Percentiles rank a stretch among this genome's conserved stretches.
These are phyloP conservation scores for Nebria salina DNA, from an alignment of 2,888 invertebrate genomes.

Conservation along the genomic window DNA sequence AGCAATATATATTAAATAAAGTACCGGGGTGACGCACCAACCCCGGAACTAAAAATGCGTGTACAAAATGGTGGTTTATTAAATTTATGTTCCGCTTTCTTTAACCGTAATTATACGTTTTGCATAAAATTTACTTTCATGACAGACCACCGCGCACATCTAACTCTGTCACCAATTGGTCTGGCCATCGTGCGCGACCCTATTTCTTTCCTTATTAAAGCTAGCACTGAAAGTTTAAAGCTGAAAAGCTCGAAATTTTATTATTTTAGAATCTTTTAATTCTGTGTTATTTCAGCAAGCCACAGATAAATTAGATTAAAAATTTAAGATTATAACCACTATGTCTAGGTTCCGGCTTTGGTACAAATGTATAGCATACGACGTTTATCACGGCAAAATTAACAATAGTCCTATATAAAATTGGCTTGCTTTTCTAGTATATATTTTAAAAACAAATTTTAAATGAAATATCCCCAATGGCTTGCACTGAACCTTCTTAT, in stretches of 20 bases:
- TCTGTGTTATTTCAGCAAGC: not conserved
- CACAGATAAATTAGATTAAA: not conserved
- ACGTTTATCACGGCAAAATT: too few species aligned
- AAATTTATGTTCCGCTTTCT: conserved; percentile 44
- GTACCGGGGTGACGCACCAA: conserved; percentile 4
- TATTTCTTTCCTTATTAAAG: not conserved
- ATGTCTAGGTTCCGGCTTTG: too few species aligned
- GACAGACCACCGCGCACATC: conserved; percentile 36
- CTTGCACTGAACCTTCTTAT: too few species aligned
- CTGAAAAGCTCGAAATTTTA: not conserved
- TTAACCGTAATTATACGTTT: conserved; percentile 42
- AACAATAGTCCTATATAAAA: too few species aligned
- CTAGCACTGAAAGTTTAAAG: not conserved
- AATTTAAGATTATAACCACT: too few species aligned
- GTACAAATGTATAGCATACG: too few species aligned
- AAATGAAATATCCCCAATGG: too few species aligned
- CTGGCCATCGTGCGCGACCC: not conserved
- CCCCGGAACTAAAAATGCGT: conserved; percentile 34
- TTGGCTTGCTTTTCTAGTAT: too few species aligned
- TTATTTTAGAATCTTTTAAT: not conserved
- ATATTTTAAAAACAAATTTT: too few species aligned
- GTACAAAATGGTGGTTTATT: conserved; percentile 41
- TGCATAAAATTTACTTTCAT: conserved; percentile 45
- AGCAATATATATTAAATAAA: conserved; percentile 19
- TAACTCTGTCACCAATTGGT: conserved; percentile 24